Percentiles rank a stretch among this genome's conserved stretches.
These are phyloP conservation scores for Solenopsis invicta DNA, from an alignment of 1,140 invertebrate species.

Conservation along the genomic window DNA sequence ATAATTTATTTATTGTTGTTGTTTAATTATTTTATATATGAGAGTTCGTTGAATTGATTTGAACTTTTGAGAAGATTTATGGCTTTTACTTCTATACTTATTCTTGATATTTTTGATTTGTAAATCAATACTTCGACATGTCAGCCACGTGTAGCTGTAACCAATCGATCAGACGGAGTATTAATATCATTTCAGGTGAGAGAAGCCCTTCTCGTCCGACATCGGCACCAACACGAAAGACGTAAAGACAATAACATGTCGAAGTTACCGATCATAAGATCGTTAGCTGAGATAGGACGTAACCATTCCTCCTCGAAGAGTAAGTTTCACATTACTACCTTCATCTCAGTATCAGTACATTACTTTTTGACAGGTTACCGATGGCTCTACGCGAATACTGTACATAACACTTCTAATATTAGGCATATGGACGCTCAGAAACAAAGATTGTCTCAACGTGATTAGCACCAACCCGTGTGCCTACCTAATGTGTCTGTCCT, in stretches of 20 bases:
- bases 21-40: no score
- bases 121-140: constrained; percentile 6
- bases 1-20: no score
- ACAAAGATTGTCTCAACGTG: constrained; percentile 19
- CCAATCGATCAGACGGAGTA: constrained; percentile 24
- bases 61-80: neutral
- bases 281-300: constrained; percentile 98
- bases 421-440: constrained; percentile 5
- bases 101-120: constrained; percentile 24
- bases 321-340: constrained; percentile 88
- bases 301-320: constrained; percentile 98
- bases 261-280: constrained; percentile 97
- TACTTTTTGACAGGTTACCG: constrained; percentile 39
- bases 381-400: constrained; percentile 11
- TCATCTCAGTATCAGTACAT: constrained; percentile 5
- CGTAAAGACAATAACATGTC: constrained; percentile 93
- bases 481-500: constrained; percentile 11
- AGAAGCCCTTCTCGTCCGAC: constrained; percentile 95
- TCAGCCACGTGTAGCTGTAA: neutral
- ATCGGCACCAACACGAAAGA: constrained; percentile 97
- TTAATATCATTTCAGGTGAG: constrained; percentile 87
- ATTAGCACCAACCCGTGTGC: constrained; percentile 14
- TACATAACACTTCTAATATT: constrained; percentile 25
- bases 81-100: neutral
- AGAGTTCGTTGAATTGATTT: no score